Percentiles rank a stretch among this genome's conserved stretches.
Evolutionary conservation across 2,797 vertebrate genomes (phyloP).

Genomic region (Acrossocheilus fasciatus): DNA sequence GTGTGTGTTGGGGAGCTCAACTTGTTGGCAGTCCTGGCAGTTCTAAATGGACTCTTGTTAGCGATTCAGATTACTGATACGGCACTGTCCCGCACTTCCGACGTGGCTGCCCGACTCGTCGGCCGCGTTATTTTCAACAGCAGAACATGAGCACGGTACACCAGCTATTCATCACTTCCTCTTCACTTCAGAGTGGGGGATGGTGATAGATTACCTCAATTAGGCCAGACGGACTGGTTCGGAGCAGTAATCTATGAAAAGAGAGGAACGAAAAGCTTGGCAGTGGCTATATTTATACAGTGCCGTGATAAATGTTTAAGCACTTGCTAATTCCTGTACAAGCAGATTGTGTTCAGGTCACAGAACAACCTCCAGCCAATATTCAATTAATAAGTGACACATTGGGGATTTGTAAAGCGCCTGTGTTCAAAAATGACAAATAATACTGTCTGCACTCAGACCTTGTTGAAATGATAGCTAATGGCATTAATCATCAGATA

Average conservation of each 20-base stretch:
- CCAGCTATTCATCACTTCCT: slow-evolving; percentile 56
- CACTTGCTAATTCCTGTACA: slow-evolving; percentile 65
- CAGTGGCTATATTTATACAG: slow-evolving; percentile 70
- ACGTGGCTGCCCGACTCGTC: background rate
- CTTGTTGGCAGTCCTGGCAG: slow-evolving; percentile 34
- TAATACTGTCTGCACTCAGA: slow-evolving; percentile 15
- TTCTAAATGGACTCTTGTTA: slow-evolving; percentile 57
- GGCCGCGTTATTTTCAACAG: slow-evolving; percentile 21
- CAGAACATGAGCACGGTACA: slow-evolving; percentile 17
- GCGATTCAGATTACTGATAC: slow-evolving; percentile 53
- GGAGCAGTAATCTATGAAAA: slow-evolving; percentile 75
- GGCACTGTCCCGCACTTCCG: slow-evolving; percentile 24
- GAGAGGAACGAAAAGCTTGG: slow-evolving; percentile 69
- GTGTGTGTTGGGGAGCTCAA: slow-evolving; percentile 38
- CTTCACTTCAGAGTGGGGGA: slow-evolving; percentile 38
- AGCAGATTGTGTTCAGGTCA: slow-evolving; percentile 41
- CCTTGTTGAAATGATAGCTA: background rate
- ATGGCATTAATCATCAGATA: slow-evolving; percentile 28
- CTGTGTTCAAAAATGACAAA: slow-evolving; percentile 39
- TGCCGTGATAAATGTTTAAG: slow-evolving; percentile 75
- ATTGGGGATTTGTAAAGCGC: slow-evolving; percentile 25
- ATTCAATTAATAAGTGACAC: slow-evolving; percentile 48
- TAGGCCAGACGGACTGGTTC: slow-evolving; percentile 76
- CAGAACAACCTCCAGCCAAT: slow-evolving; percentile 38
- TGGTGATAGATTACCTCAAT: slow-evolving; percentile 78